Conservation (phyloP, 2,888 invertebrate species). For the Nemotelus nigrinus region DNA sequence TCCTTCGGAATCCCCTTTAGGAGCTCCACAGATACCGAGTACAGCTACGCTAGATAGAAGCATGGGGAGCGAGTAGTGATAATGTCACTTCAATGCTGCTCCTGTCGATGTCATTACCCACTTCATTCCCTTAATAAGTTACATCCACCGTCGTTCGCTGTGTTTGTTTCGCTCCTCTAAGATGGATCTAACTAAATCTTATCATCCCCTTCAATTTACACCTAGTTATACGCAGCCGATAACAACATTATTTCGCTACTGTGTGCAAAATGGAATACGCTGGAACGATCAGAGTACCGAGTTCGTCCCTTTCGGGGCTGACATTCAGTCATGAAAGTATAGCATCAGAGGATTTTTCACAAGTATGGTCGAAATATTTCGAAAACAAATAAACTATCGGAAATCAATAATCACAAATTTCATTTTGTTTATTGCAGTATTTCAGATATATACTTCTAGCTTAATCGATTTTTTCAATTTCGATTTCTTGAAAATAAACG, state of each 20-base stretch:
- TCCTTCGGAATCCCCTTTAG: constrained; percentile 41
- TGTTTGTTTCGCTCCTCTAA: constrained; percentile 1
- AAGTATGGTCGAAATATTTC: background rate
- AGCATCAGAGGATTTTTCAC: background rate
- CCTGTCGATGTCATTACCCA: background rate
- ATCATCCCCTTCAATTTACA: constrained; percentile 51
- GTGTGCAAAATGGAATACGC: constrained; percentile 10
- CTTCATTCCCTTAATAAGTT: constrained; percentile 10
- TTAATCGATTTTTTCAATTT: too few species aligned
- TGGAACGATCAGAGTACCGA: constrained; percentile 8
- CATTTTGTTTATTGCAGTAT: background rate
- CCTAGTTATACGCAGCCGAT: constrained; percentile 50
- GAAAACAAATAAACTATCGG: background rate
- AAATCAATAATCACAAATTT: background rate
- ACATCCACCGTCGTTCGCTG: constrained; percentile 3
- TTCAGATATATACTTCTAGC: too few species aligned
- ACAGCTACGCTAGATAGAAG: too few species aligned
- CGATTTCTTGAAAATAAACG: too few species aligned
- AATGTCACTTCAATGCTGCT: constrained; percentile 30
- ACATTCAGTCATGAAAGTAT: constrained; percentile 23
- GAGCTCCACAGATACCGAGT: constrained; percentile 16
- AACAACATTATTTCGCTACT: constrained; percentile 49
- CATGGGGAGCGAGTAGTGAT: constrained; percentile 6
- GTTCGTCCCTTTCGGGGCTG: background rate
- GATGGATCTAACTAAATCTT: constrained; percentile 45